Percentiles rank a stretch among this genome's conserved stretches.
Evolutionary conservation across 2,888 invertebrate genomes (phyloP).

Genomic region (Osmoderma eremita): DNA sequence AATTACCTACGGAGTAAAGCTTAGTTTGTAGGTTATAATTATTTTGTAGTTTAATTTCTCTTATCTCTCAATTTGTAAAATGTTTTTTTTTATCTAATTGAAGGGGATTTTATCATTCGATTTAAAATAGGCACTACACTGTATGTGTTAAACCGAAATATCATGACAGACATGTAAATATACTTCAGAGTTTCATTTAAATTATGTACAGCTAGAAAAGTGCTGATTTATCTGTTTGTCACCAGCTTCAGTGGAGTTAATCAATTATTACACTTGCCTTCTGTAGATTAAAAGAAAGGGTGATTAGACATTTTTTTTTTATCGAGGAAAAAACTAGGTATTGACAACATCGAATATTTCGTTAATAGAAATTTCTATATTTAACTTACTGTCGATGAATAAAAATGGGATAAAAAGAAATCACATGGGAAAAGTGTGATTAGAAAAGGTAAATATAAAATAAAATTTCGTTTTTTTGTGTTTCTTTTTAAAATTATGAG

Average conservation of each 20-base stretch:
- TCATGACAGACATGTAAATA: too few relatives aligned
- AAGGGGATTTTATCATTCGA: too few relatives aligned
- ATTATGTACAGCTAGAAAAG: not conserved
- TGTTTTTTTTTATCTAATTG: too few relatives aligned
- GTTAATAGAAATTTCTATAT: not conserved
- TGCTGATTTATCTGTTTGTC: not conserved
- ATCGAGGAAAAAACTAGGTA: slow-evolving; percentile 15
- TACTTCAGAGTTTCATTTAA: too few relatives aligned
- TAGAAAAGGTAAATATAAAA: not conserved
- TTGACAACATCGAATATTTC: slow-evolving; percentile 25
- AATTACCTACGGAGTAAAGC: too few relatives aligned
- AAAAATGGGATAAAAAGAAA: slow-evolving; percentile 6
- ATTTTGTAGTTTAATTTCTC: too few relatives aligned
- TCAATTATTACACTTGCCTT: not conserved
- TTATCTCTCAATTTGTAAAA: too few relatives aligned
- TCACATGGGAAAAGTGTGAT: slow-evolving; percentile 8
- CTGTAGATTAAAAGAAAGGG: too few relatives aligned
- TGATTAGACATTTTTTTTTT: not conserved
- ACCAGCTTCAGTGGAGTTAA: not conserved
- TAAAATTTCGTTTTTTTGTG: not conserved
- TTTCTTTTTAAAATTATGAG: not conserved
- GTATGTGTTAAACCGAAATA: too few relatives aligned
- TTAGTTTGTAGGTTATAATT: too few relatives aligned
- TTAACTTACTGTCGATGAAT: slow-evolving; percentile 1
- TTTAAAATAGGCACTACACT: too few relatives aligned